These are phyloP conservation scores for Takifugu rubripes DNA, from an alignment of 2,797 vertebrate species.

Conservation along the genomic window DNA sequence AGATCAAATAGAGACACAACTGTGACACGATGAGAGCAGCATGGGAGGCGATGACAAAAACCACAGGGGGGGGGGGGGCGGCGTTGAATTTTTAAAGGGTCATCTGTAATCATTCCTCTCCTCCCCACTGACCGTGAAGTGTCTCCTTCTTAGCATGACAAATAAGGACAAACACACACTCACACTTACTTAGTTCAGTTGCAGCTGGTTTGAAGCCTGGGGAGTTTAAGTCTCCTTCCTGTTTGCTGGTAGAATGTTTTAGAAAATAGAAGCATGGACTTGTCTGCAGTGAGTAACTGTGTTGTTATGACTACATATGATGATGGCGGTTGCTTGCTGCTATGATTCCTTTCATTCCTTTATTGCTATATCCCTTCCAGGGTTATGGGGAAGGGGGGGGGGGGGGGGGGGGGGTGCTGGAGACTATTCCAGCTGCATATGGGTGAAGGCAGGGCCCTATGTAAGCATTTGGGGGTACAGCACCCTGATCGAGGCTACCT, in stretches of 20 bases:
- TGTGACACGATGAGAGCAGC: background rate
- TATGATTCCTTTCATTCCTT: too few relatives aligned
- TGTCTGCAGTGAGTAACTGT: background rate
- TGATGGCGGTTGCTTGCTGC: too few relatives aligned
- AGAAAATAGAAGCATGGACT: too few relatives aligned
- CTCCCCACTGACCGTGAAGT: background rate
- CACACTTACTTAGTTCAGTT: too few relatives aligned
- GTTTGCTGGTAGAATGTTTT: background rate
- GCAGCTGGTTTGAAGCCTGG: too few relatives aligned
- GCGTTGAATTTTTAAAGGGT: constrained; percentile 9
- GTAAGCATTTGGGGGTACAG: too few relatives aligned
- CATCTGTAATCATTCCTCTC: constrained; percentile 5
- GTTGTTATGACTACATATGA: background rate
- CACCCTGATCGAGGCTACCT: too few relatives aligned
- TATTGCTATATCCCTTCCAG: too few relatives aligned
- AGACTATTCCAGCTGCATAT: too few relatives aligned
- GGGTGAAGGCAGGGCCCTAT: too few relatives aligned
- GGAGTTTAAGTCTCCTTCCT: background rate
- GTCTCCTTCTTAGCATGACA: background rate
- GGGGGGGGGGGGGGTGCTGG: too few relatives aligned
- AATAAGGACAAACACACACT: background rate
- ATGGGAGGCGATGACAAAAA: background rate
- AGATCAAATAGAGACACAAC: constrained; percentile 8
- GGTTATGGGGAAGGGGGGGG: too few relatives aligned
- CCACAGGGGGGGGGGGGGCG: background rate